phyloP scores from a whole-genome alignment of 1,140 invertebrate species.

The Cyphomyrmex costatus region DNA sequence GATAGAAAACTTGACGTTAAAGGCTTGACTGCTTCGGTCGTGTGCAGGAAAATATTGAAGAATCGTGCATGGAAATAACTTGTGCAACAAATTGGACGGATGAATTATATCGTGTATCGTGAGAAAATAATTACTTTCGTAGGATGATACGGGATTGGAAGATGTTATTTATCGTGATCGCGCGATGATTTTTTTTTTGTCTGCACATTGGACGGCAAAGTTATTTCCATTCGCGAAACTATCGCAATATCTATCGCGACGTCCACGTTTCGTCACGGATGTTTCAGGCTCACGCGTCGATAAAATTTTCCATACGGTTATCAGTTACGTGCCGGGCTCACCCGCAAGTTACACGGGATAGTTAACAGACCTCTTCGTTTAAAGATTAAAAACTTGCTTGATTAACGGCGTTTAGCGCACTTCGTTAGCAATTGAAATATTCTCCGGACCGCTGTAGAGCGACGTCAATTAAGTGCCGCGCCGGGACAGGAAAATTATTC shows the following conservation, averaged over 20 bases:
- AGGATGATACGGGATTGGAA: neutral
- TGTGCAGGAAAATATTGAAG: constrained; percentile 50
- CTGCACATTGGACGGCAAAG: neutral
- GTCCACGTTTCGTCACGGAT: constrained; percentile 19
- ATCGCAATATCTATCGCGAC: neutral
- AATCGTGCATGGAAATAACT: neutral
- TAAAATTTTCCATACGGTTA: constrained; percentile 19
- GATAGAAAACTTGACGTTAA: constrained; percentile 16
- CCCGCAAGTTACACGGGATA: constrained; percentile 11
- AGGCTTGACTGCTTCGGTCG: constrained; percentile 5
- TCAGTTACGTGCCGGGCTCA: constrained; percentile 30
- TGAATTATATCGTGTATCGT: neutral
- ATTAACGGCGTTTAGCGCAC: constrained; percentile 59
- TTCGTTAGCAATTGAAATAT: constrained; percentile 69
- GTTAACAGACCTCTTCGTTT: constrained; percentile 47
- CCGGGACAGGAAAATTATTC: constrained; percentile 34
- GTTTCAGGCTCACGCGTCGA: constrained; percentile 27
- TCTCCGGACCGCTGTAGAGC: constrained; percentile 22
- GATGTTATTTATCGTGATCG: neutral
- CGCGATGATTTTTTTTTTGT: neutral
- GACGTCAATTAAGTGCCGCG: constrained; percentile 49
- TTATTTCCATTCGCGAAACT: constrained; percentile 28
- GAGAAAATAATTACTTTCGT: constrained; percentile 2
- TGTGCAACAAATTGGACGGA: constrained; percentile 9
- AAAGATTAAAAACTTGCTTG: constrained; percentile 65